phyloP scores from a whole-genome alignment of 92 coral and sea anemone genomes.

The Epizoanthus ramosus region DNA sequence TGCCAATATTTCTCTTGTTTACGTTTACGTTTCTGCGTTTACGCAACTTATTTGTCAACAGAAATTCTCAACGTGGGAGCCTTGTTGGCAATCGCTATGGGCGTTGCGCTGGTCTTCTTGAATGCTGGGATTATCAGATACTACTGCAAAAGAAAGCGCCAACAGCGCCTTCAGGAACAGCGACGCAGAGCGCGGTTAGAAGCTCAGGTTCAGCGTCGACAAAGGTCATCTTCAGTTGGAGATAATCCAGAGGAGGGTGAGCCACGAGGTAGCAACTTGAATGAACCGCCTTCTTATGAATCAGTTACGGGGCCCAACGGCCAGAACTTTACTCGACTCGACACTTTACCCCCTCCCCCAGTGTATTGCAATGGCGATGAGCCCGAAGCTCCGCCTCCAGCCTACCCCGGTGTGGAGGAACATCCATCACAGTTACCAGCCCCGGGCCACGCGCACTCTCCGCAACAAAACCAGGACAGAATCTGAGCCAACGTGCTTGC shows the following conservation, averaged over 20 bases:
- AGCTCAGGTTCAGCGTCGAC: neutral
- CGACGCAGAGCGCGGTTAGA: neutral
- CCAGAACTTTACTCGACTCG: neutral
- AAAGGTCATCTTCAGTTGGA: neutral
- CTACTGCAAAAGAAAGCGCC: conserved; percentile 15
- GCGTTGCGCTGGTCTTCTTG: neutral
- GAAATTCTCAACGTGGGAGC: conserved; percentile 25
- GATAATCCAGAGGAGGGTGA: neutral
- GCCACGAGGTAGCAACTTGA: neutral
- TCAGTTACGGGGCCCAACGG: neutral
- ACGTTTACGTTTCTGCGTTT: too few species aligned
- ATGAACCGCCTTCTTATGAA: conserved; percentile 31
- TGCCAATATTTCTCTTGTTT: too few species aligned
- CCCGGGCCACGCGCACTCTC: neutral
- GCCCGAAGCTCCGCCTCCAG: conserved; percentile 36
- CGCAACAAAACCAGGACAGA: neutral
- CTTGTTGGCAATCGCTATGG: neutral
- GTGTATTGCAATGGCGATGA: conserved; percentile 16
- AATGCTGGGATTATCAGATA: neutral
- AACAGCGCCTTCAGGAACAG: neutral
- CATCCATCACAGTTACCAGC: conserved; percentile 33
- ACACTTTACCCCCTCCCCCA: conserved; percentile 27
- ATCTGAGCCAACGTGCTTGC: neutral
- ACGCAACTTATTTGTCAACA: neutral
- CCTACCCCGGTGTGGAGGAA: conserved; percentile 40